Evolutionary conservation across 2,113 vertebrate genomes (phyloP), one percentile per base, ranked within the genome.

Genomic region (Corythornis vintsioides): DNA sequence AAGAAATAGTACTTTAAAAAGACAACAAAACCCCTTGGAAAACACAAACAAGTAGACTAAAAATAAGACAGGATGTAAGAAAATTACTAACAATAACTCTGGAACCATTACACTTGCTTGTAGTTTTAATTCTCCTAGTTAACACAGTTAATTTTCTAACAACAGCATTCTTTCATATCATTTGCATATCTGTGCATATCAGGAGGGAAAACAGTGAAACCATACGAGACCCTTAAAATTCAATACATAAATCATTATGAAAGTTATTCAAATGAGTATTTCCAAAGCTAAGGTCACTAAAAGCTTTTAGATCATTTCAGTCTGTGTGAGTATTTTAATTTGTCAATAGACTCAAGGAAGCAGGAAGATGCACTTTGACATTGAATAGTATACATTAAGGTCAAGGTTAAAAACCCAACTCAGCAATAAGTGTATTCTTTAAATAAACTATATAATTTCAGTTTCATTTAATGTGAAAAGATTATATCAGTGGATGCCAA

Each of bases 271-370:
- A 88, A 94, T 90, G 4, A 55, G 5, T 29, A 52, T 81, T 95
- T 94, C 95, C 73, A 96, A 96, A 95, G 72, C n/a, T 92, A 92
- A 90, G 79, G 73, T 95, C 77, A 93, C 48, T 89, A 80, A 94
- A 90, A 86, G 80, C 85, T 90, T 93, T 93, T 60, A 69, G 59
- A 83, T 87, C 22, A 85, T 85, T 96, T 96, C 77, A 87, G 16
- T 72, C 42, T 86, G 83, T 9, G 31, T 29, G 40, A 24, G 25
- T 57, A 48, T 71, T 95, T 94, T 77, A 93, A 73, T 84, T 90
- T 73, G 52, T 53, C 88, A 89, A 85, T n/a, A 88, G 67, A 91
- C 85, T 92, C 42, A 76, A 93, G 55, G 57, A 90, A 87, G 66
- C 53, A 79, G 71, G 47, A 93, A 92, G 86, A 24, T 63, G 71